phyloP scores from a whole-genome alignment of 2,797 vertebrate genomes.

The Cuculus canorus region DNA sequence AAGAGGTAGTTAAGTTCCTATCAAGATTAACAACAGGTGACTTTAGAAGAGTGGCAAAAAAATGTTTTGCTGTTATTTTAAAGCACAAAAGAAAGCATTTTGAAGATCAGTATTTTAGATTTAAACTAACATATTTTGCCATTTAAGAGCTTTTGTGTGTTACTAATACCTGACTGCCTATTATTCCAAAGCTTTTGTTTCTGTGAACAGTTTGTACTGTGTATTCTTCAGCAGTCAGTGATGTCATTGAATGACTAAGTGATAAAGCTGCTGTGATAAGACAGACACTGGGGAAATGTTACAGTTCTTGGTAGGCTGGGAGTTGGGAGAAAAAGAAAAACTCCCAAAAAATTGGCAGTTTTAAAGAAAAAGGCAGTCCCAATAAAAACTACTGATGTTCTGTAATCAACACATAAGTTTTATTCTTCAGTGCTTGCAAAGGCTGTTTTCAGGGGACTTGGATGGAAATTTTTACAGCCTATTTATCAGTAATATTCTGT shows the following conservation, averaged over 20 bases:
- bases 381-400: neutral
- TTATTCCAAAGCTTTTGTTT: conserved; percentile 26
- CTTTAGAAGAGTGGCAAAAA: neutral
- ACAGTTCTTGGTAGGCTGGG: neutral
- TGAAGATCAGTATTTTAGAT: neutral
- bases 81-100: neutral
- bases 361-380: neutral
- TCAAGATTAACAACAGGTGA: neutral
- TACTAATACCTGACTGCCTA: neutral
- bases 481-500: neutral
- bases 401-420: neutral
- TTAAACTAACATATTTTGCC: neutral
- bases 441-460: neutral
- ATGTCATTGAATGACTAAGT: neutral
- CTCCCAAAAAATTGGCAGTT: neutral
- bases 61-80: neutral
- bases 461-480: neutral
- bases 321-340: too few relatives aligned
- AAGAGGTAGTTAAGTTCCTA: neutral
- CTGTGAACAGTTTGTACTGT: neutral
- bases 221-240: neutral
- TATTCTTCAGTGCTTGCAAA: neutral
- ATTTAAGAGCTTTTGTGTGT: neutral
- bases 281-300: neutral
- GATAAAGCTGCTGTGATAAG: conserved; percentile 6